Evolutionary conservation across 1,140 invertebrate species (phyloP), one percentile per base, ranked within the genome.

Genomic region (Drosophila navojoa): DNA sequence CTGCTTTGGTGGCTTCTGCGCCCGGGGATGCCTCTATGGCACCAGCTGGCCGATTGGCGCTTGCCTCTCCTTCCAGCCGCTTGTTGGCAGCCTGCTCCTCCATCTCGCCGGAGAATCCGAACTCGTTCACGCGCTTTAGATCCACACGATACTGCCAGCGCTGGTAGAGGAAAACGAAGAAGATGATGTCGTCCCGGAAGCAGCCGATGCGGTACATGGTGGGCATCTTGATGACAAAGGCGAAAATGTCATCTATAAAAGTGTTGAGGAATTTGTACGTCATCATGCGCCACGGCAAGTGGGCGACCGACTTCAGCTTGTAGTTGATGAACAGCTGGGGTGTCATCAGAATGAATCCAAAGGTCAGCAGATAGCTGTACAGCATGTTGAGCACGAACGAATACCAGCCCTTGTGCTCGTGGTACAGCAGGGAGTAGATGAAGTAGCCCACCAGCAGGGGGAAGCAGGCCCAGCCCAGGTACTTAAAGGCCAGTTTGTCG

Each of bases 331-430:
- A 99, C 49, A 99, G 92, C 92, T 99, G 98, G 7, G 99, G 98
- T 5, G 98, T 99, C 99, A 99, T 99, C 97, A 99, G 98, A 55
- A 99, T 99, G 90, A 99, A 99, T 60, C 99, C 99, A 93, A 99
- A 99, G 5, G 98, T 99, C 45, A 99, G 93, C 19, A 99, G 93
- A 93, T 99, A 99, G 62, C 99, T 99, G 93, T 99, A 99, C 11
- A 99, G 94, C 96, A 99, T 99, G 82, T 96, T 96, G 0, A 99
- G 93, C 13, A 98, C 93, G 92, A 98, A 99, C 92, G 94, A 96
- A 92, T 99, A 99, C 99, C 99, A 99, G 76, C 99, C 98, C 92
- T 97, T 99, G 92, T 99, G 99, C 92, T 99, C 99, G 58, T 97
- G 94, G 92, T 99, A 99, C 38, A 99, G 92, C n/a, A 99, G 92